Evolutionary conservation across 2,888 invertebrate genomes (phyloP), one percentile per base, ranked within the genome.

Genomic region (Camponotus fellah): DNA sequence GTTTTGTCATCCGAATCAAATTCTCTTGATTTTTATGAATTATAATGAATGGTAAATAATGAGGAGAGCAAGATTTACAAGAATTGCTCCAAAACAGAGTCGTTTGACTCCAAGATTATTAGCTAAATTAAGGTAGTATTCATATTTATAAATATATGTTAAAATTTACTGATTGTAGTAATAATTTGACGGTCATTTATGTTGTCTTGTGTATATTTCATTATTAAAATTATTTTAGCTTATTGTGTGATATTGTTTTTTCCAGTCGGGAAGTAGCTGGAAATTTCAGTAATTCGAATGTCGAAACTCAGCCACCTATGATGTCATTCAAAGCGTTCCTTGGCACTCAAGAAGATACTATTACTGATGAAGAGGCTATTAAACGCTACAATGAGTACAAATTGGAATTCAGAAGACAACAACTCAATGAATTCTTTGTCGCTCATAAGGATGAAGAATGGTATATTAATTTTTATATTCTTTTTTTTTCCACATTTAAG

Each of bases 391-490:
- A 99, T 95, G 99, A 99, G 94, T 99, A 99, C 95, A 99, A 99
- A 95, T 96, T 98, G 92, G 99, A 99, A 93, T 99, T 99, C 95
- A 97, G 98, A 92, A 96, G 98, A 77, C 99, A 99, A 94, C 99
- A 99, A 95, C 96, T 99, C 81, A 99, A 99, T 95, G 99, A 99
- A 95, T 99, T 99, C 96, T 99, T 99, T 95, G 97, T 99, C 92
- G 98, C 98, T 66, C 99, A 99, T 96, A 99, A 99, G 95, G 99
- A 99, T 93, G 99, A 99, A 95, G 99, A 99, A 97, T 99, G 99
- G 99, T 99, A 96, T 95, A 84, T 84, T 65, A 40, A 76, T 83
- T 72, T 40, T 64, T 49, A 69, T 46, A 26, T 66, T 37, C 6
- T 34, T 21, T 49, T 79, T 32, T 53, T n/a, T 69, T 56, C 26